Base-by-base conservation (phyloP, 2,113 vertebrate genomes). In the Lontra canadensis region DNA sequence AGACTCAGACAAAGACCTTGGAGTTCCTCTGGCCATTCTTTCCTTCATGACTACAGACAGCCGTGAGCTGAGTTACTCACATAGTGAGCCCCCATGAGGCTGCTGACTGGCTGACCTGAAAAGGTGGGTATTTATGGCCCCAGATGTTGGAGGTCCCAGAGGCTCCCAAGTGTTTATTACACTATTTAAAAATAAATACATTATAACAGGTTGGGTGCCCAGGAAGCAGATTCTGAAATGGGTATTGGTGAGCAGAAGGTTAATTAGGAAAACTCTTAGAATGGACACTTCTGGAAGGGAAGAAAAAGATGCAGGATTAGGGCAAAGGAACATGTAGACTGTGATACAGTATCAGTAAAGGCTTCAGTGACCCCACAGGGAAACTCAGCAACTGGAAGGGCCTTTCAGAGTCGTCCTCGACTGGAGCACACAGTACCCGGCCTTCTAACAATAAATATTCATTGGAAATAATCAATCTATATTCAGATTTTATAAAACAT, bases 181-280 rank as follows among this genome's bases (percentile, higher is more conserved):
- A n/a, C 29, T 83, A 23, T 20, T 84, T 88, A 29, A 63, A 96
- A 84, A 57, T 79, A 74, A 76, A 47, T 74, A 71, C 11, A 84
- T 34, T 61, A 44, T 44, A 36, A 42, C 13, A 47, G 13, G 29
- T 44, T 69, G 21, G 47, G 13, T 76, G 86, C 65, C 74, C 47
- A 69, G 44, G 71, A 92, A 84, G 61, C 47, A 81, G 34, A 86
- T 49, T 91, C 49, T 96, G 88, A 91, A 25, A 39, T 25, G 42
- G 23, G 17, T 88, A 88, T 63, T 71, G 57, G 25, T 34, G 14
- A 42, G 12, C 14, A 94, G 71, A 90, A 47, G 12, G 4, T 44
- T 67, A 29, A 74, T 71, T 71, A 49, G 25, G 21, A 76, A 52
- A 82, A 78, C 23, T 47, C 63, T 82, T 73, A 13, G 26, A 59